phyloP scores from a whole-genome alignment of 2,113 vertebrate genomes.

The Phaethornis superciliosus region DNA sequence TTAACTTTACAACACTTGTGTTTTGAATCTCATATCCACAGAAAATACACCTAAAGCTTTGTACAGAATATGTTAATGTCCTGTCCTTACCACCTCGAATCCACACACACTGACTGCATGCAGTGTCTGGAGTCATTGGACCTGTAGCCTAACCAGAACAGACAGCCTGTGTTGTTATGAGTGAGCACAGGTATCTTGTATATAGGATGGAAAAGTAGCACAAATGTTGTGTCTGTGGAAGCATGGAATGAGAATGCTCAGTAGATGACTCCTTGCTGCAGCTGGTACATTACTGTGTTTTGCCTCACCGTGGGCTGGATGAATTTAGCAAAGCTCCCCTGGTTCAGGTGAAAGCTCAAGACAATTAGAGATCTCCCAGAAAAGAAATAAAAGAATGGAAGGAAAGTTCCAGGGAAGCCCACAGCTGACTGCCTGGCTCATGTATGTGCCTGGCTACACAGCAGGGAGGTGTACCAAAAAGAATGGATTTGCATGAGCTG shows the following conservation, averaged over 20 bases:
- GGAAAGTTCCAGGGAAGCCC: not conserved
- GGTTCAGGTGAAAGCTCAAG: not conserved
- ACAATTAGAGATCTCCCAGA: not conserved
- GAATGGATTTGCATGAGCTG: conserved; percentile 24
- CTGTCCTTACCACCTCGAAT: not conserved
- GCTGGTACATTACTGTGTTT: not conserved
- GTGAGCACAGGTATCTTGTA: not conserved
- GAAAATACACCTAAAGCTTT: not conserved
- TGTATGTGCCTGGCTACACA: not conserved
- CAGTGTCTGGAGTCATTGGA: not conserved
- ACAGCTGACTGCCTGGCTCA: not conserved
- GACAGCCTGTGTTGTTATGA: not conserved
- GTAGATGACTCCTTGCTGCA: not conserved
- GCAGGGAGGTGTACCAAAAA: not conserved
- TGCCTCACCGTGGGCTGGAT: not conserved
- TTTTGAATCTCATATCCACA: not conserved
- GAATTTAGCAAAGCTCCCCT: not conserved
- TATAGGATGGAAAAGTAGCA: not conserved
- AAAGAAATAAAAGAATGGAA: not conserved
- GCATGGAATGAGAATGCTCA: not conserved
- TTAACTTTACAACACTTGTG: not conserved
- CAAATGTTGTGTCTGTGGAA: not conserved
- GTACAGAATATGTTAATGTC: not conserved
- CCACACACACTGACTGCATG: not conserved
- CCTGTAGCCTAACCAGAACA: not conserved